These are phyloP conservation scores for Apostichopus californicus DNA, from an alignment of 35 echinoderm and acorn worm genomes.

Conservation along the genomic window DNA sequence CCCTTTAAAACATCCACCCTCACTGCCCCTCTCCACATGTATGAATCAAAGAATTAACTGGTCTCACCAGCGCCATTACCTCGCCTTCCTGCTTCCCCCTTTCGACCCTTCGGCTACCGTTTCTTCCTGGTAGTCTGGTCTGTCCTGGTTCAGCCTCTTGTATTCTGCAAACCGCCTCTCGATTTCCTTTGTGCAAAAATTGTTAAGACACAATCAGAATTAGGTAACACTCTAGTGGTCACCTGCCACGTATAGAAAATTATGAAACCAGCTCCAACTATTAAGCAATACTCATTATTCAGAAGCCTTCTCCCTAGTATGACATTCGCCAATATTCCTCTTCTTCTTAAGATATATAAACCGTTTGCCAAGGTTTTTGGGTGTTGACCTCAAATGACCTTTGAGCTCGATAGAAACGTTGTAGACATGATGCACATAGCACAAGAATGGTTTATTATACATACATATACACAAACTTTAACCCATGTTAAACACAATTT, in stretches of 20 bases:
- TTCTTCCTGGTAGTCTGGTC: neutral
- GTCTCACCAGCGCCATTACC: slow-evolving; percentile 40
- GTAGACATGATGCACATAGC: neutral
- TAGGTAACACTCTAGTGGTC: no score
- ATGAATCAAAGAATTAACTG: neutral
- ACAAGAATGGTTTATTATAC: no score
- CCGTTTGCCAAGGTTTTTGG: no score
- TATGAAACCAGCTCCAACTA: neutral
- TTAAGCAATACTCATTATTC: neutral
- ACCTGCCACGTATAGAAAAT: neutral
- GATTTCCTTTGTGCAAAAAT: neutral
- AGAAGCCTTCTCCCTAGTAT: neutral
- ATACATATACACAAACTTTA: no score
- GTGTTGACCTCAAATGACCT: no score
- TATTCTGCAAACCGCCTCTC: neutral
- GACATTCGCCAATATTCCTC: no score
- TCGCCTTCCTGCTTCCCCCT: slow-evolving; percentile 18
- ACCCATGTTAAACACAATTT: no score
- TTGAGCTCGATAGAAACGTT: neutral
- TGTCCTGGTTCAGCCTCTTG: neutral
- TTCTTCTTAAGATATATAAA: no score
- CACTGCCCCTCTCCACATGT: no score
- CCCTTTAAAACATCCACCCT: no score
- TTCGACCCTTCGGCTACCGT: neutral
- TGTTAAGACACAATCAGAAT: no score